Percentiles rank a stretch among this genome's conserved stretches.
phyloP scores from a whole-genome alignment of 1,140 invertebrate genomes.

The Bombyx mandarina region DNA sequence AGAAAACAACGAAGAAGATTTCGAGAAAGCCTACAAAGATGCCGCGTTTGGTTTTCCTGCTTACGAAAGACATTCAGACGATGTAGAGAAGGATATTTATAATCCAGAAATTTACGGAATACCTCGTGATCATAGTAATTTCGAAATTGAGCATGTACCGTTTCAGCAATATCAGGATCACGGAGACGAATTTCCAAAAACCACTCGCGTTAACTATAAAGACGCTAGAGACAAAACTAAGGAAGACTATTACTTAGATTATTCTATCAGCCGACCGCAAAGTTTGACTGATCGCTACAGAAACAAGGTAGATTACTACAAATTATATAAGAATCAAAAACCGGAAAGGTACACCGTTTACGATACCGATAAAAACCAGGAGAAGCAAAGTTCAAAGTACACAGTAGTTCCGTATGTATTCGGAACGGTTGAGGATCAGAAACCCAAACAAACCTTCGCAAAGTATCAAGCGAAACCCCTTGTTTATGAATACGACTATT shows the following conservation, averaged over 20 bases:
- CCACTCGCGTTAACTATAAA: conserved; percentile 42
- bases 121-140: conserved; percentile 30
- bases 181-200: conserved; percentile 44
- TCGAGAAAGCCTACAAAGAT: conserved; percentile 61
- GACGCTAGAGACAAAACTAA: conserved; percentile 46
- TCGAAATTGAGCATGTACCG: conserved; percentile 35
- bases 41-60: conserved; percentile 57
- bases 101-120: conserved; percentile 46
- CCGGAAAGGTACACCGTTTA: conserved; percentile 32
- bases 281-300: conserved; percentile 35
- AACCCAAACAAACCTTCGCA: conserved; percentile 31
- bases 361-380: conserved; percentile 27
- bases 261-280: conserved; percentile 41
- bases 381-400: conserved; percentile 36
- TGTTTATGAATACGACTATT: conserved; percentile 35
- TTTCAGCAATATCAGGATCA: conserved; percentile 46
- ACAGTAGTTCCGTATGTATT: conserved; percentile 22
- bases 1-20: conserved; percentile 60
- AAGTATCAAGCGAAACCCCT: conserved; percentile 31
- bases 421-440: conserved; percentile 22
- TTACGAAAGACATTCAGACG: conserved; percentile 30
- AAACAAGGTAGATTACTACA: conserved; percentile 50
- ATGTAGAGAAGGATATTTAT: conserved; percentile 52
- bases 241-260: conserved; percentile 52
- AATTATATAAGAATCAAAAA: conserved; percentile 40